Conservation (phyloP, 1,140 invertebrate species). For the Aphidius gifuensis region DNA sequence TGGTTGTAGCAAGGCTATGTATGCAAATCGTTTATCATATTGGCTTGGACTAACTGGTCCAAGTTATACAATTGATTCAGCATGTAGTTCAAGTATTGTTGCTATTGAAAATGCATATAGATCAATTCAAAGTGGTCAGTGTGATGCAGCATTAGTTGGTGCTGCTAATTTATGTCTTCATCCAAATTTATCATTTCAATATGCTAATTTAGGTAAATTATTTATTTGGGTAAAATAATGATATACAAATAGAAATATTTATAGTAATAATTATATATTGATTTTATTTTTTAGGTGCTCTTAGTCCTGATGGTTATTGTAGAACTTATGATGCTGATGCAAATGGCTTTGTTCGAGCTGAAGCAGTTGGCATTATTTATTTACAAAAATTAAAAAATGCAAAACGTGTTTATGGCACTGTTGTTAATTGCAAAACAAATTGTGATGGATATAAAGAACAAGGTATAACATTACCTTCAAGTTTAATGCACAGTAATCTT, state of each 20-base stretch:
- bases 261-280: no score
- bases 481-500: conserved; percentile 73
- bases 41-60: conserved; percentile 70
- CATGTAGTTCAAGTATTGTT: conserved; percentile 84
- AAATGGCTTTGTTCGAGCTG: conserved; percentile 71
- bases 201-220: conserved; percentile 54
- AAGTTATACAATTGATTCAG: conserved; percentile 81
- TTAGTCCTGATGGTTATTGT: conserved; percentile 81
- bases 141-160: conserved; percentile 84
- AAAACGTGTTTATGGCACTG: conserved; percentile 70
- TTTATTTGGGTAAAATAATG: no score
- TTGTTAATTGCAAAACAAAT: conserved; percentile 70
- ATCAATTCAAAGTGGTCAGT: conserved; percentile 71
- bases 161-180: conserved; percentile 80
- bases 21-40: conserved; percentile 85
- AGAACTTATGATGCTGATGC: conserved; percentile 85
- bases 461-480: conserved; percentile 89
- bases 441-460: conserved; percentile 81
- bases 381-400: conserved; percentile 80
- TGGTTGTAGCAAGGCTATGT: conserved; percentile 84
- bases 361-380: conserved; percentile 73
- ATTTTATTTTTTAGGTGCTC: conserved; percentile 65
- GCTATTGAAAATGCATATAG: conserved; percentile 81
- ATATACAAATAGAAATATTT: no score
- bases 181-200: conserved; percentile 82